Base-by-base conservation (phyloP, 2,113 vertebrate genomes). In the Sula dactylatra region DNA sequence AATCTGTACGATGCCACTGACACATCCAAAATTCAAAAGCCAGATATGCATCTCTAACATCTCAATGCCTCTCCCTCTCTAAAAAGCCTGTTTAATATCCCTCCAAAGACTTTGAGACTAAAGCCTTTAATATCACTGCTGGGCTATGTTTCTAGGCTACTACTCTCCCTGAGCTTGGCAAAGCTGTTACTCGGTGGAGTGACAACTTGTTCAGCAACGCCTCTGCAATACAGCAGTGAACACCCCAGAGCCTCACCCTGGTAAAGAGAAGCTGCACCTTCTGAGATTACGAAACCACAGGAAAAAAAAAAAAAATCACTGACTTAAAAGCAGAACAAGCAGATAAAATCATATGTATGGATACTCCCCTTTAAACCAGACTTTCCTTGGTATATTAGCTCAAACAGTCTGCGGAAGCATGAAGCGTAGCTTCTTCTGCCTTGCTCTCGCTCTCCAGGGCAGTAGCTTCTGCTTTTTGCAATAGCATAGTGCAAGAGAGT, bases 151-250 rank as follows among this genome's bases (percentile, higher is more conserved):
- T 56, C 32, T 12, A 40, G 61, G 31, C 42, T 71, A n/a, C 42
- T 11, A 3, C 56, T 50, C 24, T 47, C 25, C 19, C 3, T 0
- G 0, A 45, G 44, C 11, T 8, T 14, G 11, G n/a, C 78, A 47
- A 50, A 66, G 52, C 32, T 73, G 29, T 32, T 40, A 27, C 34
- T 24, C 2, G 4, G 16, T 2, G 56, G 25, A 91, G 29, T 7
- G 31, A 54, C 58, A 70, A n/a, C 42, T 77, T 42, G 11, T 26
- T 56, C 61, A 70, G 66, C 27, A 54, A 17, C 2, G 13, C 11
- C 64, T 61, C 65, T 44, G 73, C n/a, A 6, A 26, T 29, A 62
- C 27, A 94, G 74, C 36, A 72, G 20, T 0, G 1, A 91, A n/a
- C 26, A 26, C 25, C 4, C 47, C 5, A 1, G 6, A 58, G 90